These are phyloP conservation scores for Zaprionus kolodkinae DNA, from an alignment of 1,140 invertebrate species.

Conservation along the genomic window DNA sequence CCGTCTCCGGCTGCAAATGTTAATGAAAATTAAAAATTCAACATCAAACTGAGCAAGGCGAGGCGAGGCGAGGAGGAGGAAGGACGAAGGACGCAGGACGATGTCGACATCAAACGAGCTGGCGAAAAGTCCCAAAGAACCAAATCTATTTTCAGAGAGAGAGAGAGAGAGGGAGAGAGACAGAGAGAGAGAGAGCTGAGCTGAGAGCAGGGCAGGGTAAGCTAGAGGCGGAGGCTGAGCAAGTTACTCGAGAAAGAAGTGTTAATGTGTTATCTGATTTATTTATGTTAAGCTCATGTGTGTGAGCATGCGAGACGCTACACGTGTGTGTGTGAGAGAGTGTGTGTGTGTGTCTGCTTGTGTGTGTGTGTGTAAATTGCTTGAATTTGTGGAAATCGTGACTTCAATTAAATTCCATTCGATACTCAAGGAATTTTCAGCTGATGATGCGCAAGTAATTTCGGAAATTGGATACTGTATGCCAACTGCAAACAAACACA, in stretches of 20 bases:
- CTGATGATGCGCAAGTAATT: constrained; percentile 82
- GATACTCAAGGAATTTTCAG: constrained; percentile 81
- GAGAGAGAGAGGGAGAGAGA: neutral
- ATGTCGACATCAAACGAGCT: constrained; percentile 51
- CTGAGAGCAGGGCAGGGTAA: too few species aligned
- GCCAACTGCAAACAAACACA: constrained; percentile 68
- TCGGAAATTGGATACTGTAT: constrained; percentile 80
- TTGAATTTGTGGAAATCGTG: constrained; percentile 81
- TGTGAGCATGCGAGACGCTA: constrained; percentile 14
- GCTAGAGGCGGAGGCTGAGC: neutral
- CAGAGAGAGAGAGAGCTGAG: neutral
- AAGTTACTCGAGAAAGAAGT: constrained; percentile 57
- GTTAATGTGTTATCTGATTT: constrained; percentile 82
- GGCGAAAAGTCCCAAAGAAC: constrained; percentile 29
- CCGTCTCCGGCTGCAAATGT: constrained; percentile 52
- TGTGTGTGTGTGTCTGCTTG: constrained; percentile 16
- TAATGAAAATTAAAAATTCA: constrained; percentile 83
- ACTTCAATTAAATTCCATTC: constrained; percentile 84
- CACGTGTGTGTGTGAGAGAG: constrained; percentile 11
- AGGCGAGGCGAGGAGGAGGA: too few species aligned
- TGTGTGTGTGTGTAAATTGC: constrained; percentile 56
- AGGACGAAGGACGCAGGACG: constrained; percentile 35
- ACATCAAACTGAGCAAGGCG: constrained; percentile 70
- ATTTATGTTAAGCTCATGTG: constrained; percentile 65
- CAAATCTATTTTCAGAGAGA: constrained; percentile 24